phyloP scores from a whole-genome alignment of 2,113 vertebrate species.

The Fulmarus glacialis region DNA sequence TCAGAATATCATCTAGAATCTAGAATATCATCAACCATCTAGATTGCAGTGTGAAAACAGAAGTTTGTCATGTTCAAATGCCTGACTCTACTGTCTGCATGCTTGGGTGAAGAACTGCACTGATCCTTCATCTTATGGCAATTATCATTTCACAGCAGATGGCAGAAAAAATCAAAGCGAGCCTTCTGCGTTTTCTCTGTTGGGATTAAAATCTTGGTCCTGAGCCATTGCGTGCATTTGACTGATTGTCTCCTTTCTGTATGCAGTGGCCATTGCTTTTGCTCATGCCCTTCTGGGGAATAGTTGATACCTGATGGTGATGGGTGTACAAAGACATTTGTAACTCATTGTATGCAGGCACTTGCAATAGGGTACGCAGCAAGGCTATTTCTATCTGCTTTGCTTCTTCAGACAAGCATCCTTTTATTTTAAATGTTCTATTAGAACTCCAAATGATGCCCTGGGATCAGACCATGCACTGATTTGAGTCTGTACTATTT shows the following conservation, averaged over 20 bases:
- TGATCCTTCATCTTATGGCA: background rate
- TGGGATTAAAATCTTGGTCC: background rate
- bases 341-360: background rate
- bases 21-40: background rate
- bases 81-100: background rate
- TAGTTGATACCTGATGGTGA: background rate
- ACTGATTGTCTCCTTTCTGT: background rate
- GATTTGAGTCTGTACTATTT: background rate
- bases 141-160: background rate
- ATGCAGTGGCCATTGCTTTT: background rate
- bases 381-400: background rate
- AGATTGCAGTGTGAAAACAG: background rate
- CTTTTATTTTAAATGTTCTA: background rate
- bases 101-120: background rate
- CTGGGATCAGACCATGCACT: background rate
- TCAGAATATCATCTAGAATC: background rate
- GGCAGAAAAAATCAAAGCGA: background rate
- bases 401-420: background rate
- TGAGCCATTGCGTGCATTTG: background rate
- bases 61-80: background rate
- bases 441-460: background rate
- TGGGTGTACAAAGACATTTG: background rate
- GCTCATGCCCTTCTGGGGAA: background rate
- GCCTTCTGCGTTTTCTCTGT: background rate
- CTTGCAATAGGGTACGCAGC: background rate